Conservation (phyloP, 2,888 invertebrate genomes). For the Morpho deidamia region DNA sequence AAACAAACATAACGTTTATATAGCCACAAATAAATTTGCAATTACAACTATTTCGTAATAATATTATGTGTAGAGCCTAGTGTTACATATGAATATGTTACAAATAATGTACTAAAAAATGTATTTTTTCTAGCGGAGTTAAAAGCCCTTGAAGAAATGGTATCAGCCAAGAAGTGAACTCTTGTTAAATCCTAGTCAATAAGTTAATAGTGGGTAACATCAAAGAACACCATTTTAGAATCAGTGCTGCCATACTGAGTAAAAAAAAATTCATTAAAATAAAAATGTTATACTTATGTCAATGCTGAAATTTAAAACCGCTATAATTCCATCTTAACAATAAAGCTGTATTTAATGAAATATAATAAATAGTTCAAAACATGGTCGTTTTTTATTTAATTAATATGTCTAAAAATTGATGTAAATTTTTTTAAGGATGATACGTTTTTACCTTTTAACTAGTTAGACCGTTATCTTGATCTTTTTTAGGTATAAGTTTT, state of each 20-base stretch:
- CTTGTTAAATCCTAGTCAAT: not conserved
- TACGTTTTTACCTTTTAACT: too few relatives aligned
- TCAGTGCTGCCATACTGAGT: not conserved
- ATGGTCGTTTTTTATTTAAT: not conserved
- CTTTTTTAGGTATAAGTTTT: too few relatives aligned
- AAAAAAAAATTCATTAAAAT: not conserved
- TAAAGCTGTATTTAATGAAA: slow-evolving; percentile 2
- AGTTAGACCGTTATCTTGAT: too few relatives aligned
- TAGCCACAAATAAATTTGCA: too few relatives aligned
- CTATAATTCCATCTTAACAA: slow-evolving; percentile 1
- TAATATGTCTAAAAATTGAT: too few relatives aligned
- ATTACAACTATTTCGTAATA: too few relatives aligned
- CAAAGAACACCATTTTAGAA: not conserved
- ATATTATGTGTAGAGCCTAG: too few relatives aligned
- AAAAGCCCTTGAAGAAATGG: slow-evolving; percentile 60
- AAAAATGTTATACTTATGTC: too few relatives aligned
- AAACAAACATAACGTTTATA: too few relatives aligned
- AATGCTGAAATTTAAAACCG: not conserved
- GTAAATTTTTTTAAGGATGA: too few relatives aligned
- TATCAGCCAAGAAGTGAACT: slow-evolving; percentile 41
- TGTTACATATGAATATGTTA: too few relatives aligned
- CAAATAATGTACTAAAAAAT: too few relatives aligned
- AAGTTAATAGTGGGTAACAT: not conserved
- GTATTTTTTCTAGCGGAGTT: slow-evolving; percentile 70
- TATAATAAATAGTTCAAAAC: not conserved